Percentiles rank a stretch among this genome's conserved stretches.
phyloP scores from a whole-genome alignment of 2,888 invertebrate species.

The Eilema griseolum region DNA sequence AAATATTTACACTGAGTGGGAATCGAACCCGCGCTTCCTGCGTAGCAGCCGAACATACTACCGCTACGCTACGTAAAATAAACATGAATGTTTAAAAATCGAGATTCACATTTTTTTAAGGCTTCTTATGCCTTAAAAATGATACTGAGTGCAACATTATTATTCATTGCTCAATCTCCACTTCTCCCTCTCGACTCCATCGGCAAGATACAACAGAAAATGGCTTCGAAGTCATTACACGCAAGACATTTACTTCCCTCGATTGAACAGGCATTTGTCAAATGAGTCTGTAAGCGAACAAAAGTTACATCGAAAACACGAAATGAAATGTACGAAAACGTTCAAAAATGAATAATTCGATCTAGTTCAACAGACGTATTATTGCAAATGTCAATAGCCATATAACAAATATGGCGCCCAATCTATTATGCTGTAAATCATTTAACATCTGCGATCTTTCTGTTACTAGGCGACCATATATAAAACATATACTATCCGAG shows the following conservation, averaged over 20 bases:
- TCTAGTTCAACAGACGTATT: conserved; percentile 36
- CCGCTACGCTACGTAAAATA: too few species aligned
- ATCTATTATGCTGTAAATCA: conserved; percentile 65
- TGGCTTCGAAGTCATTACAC: conserved; percentile 37
- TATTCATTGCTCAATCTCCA: conserved; percentile 8
- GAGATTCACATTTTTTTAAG: too few species aligned
- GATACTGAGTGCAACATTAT: conserved; percentile 15
- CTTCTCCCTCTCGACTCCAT: conserved; percentile 3
- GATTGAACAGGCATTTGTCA: conserved; percentile 40
- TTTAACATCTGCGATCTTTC: conserved; percentile 53
- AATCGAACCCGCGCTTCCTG: too few species aligned
- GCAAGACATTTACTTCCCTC: conserved; percentile 29
- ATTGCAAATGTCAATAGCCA: conserved; percentile 44
- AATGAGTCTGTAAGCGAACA: conserved; percentile 41
- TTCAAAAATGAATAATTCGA: conserved; percentile 39
- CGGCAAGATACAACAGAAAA: conserved; percentile 22
- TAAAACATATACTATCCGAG: conserved; percentile 15
- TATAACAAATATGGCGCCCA: conserved; percentile 57
- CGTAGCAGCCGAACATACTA: too few species aligned
- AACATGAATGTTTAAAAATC: too few species aligned
- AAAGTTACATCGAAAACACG: conserved; percentile 39
- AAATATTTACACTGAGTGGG: too few species aligned
- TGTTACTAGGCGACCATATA: conserved; percentile 17
- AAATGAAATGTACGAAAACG: conserved; percentile 15
- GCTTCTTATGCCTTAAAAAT: not conserved